Percentiles rank a stretch among this genome's conserved stretches.
Conservation (phyloP, 2,113 vertebrate genomes). For the Macquaria ambigua region DNA sequence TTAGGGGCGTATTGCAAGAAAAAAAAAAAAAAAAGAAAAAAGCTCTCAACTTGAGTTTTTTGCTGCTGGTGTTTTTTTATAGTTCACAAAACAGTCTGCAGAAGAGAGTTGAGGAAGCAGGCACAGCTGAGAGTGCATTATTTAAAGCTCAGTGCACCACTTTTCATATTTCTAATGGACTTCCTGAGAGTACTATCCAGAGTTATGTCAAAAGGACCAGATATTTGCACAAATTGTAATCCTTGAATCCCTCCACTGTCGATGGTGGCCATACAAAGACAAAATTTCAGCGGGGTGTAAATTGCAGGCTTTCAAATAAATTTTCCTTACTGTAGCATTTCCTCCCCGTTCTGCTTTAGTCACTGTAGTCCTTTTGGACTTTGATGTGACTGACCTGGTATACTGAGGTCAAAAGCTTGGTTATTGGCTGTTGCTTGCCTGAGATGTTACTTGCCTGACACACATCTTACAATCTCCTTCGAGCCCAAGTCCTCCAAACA, state of each 20-base stretch:
- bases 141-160: constrained; percentile 8
- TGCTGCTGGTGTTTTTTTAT: neutral
- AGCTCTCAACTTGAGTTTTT: neutral
- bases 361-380: neutral
- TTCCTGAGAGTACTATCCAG: neutral
- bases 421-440: neutral
- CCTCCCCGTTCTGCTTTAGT: neutral
- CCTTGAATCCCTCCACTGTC: neutral
- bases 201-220: neutral
- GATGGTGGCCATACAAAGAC: neutral
- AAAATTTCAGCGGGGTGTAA: neutral
- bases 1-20: neutral
- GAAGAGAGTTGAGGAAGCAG: neutral
- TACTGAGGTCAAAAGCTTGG: neutral
- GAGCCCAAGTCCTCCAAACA: neutral
- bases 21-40: neutral
- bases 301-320: constrained; percentile 9
- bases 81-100: neutral
- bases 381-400: neutral
- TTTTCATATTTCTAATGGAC: neutral
- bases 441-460: neutral
- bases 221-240: neutral
- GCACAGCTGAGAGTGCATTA: neutral
- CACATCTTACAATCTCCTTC: neutral
- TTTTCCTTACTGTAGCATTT: neutral